Base-by-base conservation (phyloP, 2,888 invertebrate genomes). In the Hypena proboscidalis region DNA sequence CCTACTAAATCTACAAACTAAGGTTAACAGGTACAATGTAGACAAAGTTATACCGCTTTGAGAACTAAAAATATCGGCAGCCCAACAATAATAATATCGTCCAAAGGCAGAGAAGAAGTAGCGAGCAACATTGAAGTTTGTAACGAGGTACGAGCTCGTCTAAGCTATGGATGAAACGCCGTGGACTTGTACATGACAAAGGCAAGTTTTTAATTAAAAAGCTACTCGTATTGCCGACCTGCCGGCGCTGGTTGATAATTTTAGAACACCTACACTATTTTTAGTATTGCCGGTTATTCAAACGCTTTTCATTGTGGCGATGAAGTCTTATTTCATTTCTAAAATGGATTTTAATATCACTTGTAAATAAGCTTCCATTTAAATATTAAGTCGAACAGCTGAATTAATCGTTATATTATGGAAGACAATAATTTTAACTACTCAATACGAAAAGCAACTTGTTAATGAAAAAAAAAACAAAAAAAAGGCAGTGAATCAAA, bases 161-260 rank as follows among this genome's bases (percentile, higher is more conserved):
- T 75, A 68, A 72, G 70, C 74, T 73, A 65, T 49, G 67, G 73
- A 75, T 78, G 70, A 75, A 74, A 72, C 69, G 62, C 47, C 34
- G 43, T 41, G 40, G 70, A 80, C 68, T 74, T 70, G 19, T 36
- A 50, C 59, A 58, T 58, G 72, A 79, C 77, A 78, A 82, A 81
- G 79, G 74, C 59, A 58, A 79, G 74, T 79, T 85, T 84, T 84
- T 85, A 85, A 85, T 85, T 84, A 85, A 85, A 83, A 83, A 77
- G 61, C 56, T 58, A 70, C 70, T 65, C 59, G 50, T 67, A 55
- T 39, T 45, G 44, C 49, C 46, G 44, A 58, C 53, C 36, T 56
- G 38, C 32, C 34, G 38, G 14, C 40, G 46, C 29, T 40, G 32
- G 11, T 10, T 35, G 35, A 48, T 33, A 36, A 55, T 45, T 46